Evolutionary conservation across 2,888 invertebrate genomes (phyloP).

Genomic region (Sepiola atlantica): DNA sequence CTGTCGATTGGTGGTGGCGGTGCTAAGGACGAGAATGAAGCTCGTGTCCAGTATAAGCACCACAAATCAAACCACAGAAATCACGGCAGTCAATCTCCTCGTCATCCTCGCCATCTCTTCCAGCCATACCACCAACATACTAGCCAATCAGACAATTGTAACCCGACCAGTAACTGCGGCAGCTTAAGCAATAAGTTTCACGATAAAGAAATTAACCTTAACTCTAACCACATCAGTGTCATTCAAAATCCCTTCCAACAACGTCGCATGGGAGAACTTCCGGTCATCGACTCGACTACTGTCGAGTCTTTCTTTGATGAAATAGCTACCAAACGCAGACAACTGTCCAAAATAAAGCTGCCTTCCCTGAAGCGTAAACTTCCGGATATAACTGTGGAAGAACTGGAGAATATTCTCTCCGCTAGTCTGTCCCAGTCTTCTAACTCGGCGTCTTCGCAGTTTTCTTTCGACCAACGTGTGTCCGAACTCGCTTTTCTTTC

Average conservation of each 20-base stretch:
- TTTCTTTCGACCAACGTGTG: conserved; percentile 24
- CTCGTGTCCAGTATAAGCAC: not conserved
- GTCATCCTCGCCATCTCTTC: not conserved
- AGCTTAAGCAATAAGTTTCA: too few relatives aligned
- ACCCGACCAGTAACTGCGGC: not conserved
- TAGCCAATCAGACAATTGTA: not conserved
- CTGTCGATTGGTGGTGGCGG: conserved; percentile 50
- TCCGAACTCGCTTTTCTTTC: not conserved
- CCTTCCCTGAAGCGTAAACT: conserved; percentile 40
- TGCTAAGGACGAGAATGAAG: not conserved
- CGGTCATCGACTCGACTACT: conserved; percentile 55
- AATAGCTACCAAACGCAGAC: conserved; percentile 49
- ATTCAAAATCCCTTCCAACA: conserved; percentile 51
- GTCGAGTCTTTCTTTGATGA: conserved; percentile 62
- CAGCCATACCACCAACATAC: not conserved
- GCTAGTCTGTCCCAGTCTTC: conserved; percentile 18
- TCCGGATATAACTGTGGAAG: conserved; percentile 39
- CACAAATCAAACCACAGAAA: conserved; percentile 18
- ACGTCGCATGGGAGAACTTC: conserved; percentile 50
- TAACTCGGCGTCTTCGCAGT: not conserved
- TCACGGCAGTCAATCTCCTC: not conserved
- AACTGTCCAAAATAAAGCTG: conserved; percentile 37
- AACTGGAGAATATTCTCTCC: conserved; percentile 34
- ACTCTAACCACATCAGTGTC: not conserved
- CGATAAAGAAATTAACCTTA: not conserved